Evolutionary conservation across 53 echinoderm and acorn worm genomes (phyloP), one percentile per base, ranked within the genome.

Genomic region (Echinometra lucunter): DNA sequence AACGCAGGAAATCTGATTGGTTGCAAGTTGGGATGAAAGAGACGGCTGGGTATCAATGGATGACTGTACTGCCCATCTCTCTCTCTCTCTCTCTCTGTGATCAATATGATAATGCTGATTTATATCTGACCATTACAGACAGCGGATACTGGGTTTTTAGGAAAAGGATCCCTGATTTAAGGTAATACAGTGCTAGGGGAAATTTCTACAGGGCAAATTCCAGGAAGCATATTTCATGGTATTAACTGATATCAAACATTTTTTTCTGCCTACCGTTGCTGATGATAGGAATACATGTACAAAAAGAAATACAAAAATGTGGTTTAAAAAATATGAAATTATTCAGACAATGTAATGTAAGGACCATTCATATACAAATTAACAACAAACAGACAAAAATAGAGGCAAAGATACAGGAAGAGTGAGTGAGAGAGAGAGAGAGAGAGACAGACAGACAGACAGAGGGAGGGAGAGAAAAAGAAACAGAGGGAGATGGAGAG

Each of bases 1-100:
- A 12, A 45, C 49, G 45, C 53, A 49, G 47, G 58, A 38, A 60
- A 60, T 89, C 89, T 89, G 89, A 89, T 89, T 89, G 89, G 89
- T 25, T 89, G 89, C 60, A 89, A 89, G 89, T 89, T 89, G 18
- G 8, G 37, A 17, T 34, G 35, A 55, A 56, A 30, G 88, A 55
- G 57, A 60, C 18, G 40, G 89, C 34, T 89, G 9, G 8, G n/a
- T 45, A 83, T 83, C 85, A 47, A 45, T 85, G 47, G 85, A 81
- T 81, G 42, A 81, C 27, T 85, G n/a, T n/a, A n/a, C n/a, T 2
- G 30, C 45, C 45, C 30, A 47, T 45, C 85, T 85, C 47, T 21
- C 21, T 82, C 82, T 25, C 16, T 74, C 25, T n/a, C n/a, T n/a
- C n/a, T n/a, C n/a, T 53, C 53, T 2, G 53, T 53, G 53, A 78